phyloP scores from a whole-genome alignment of 2,888 invertebrate genomes.

The Epistrophe grossulariae region DNA sequence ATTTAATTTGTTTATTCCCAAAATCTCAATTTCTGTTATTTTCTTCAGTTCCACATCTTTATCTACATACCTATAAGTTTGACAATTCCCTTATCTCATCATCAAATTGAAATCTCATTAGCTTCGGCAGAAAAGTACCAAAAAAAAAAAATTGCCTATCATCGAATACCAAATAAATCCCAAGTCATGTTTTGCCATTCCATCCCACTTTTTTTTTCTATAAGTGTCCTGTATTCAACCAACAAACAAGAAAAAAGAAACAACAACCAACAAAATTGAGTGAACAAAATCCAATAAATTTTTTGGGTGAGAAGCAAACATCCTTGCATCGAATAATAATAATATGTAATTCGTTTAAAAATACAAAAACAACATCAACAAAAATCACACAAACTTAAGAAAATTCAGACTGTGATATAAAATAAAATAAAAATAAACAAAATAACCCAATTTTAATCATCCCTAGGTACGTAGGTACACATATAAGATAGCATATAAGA shows the following conservation, averaged over 20 bases:
- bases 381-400: conserved; percentile 16
- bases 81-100: conserved; percentile 71
- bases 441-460: conserved; percentile 76
- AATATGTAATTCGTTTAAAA: conserved; percentile 49
- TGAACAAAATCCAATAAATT: conserved; percentile 74
- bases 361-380: neutral
- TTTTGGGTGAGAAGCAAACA: conserved; percentile 60
- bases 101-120: conserved; percentile 75
- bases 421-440: conserved; percentile 73
- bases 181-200: conserved; percentile 32
- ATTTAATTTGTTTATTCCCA: conserved; percentile 43
- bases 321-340: conserved; percentile 45
- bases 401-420: conserved; percentile 36
- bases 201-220: conserved; percentile 53
- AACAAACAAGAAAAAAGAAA: conserved; percentile 23
- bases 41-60: neutral
- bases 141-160: conserved; percentile 50
- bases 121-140: conserved; percentile 1
- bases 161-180: conserved; percentile 50
- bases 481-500: neutral
- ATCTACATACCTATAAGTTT: conserved; percentile 15
- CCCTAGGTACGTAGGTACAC: conserved; percentile 48
- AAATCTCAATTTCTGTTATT: conserved; percentile 12
- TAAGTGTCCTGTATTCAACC: neutral
- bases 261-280: conserved; percentile 63